Evolutionary conservation across 2,113 vertebrate genomes (phyloP).

Genomic region (Nanger granti): DNA sequence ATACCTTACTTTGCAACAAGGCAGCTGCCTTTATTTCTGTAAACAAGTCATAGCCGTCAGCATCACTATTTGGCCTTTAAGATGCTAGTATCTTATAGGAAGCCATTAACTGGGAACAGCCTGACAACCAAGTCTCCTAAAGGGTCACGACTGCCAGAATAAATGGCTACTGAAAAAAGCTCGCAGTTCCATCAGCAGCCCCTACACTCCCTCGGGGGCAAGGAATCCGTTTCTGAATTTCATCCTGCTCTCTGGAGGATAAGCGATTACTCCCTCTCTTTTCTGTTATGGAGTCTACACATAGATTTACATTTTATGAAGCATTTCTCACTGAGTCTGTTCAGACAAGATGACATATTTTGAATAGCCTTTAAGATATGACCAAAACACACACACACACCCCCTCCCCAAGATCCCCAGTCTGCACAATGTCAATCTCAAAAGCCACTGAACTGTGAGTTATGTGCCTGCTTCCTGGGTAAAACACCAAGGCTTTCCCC

Average conservation of each 20-base stretch:
- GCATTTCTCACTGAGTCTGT: background rate
- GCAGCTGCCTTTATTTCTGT: conserved; percentile 26
- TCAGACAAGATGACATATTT: background rate
- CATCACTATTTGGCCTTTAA: conserved; percentile 33
- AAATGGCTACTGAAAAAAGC: background rate
- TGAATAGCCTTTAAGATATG: background rate
- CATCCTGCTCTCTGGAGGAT: background rate
- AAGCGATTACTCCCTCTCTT: background rate
- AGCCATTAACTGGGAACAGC: background rate
- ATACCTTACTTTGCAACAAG: conserved; percentile 21
- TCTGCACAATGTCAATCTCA: background rate
- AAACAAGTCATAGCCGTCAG: conserved; percentile 45
- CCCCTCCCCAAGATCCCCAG: fast-evolving
- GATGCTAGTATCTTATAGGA: background rate
- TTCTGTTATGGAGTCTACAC: background rate
- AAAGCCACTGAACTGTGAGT: background rate
- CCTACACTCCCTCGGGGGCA: background rate
- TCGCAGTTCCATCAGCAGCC: background rate
- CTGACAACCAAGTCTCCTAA: background rate
- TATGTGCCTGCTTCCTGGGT: background rate
- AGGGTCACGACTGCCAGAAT: background rate
- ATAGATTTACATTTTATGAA: background rate
- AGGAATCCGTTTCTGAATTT: background rate
- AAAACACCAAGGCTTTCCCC: background rate
- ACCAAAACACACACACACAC: background rate